A percentile compares a stretch with the other conserved stretches of the same genome.
Evolutionary conservation across 37 sponge, comb jelly and placozoan genomes (phyloP).

Genomic region (Haliclona indistincta): DNA sequence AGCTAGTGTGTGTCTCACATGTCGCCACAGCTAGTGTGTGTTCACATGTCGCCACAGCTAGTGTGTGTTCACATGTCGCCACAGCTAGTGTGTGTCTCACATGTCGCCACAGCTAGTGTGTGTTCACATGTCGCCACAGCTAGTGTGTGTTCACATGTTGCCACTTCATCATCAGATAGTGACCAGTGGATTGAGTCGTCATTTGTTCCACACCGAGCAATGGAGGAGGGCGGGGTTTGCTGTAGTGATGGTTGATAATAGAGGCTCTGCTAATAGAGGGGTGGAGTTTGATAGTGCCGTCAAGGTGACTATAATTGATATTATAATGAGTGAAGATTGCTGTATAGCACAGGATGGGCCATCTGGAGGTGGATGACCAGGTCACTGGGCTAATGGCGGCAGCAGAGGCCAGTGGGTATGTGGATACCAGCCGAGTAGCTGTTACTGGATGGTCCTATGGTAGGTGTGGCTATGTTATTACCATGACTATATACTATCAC

Average conservation of each 20-base stretch:
- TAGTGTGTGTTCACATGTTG: background rate
- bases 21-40: too few relatives aligned
- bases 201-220: slow-evolving; percentile 22
- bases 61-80: background rate
- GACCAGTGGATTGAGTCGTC: slow-evolving; percentile 33
- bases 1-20: too few relatives aligned
- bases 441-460: slow-evolving; percentile 92
- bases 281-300: slow-evolving; percentile 52
- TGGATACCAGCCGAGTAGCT: slow-evolving; percentile 74
- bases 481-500: too few relatives aligned
- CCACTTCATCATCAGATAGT: slow-evolving; percentile 37
- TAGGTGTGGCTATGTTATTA: too few relatives aligned
- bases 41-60: too few relatives aligned
- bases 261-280: slow-evolving; percentile 74
- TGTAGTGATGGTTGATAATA: slow-evolving; percentile 80
- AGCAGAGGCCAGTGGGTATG: slow-evolving; percentile 26
- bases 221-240: slow-evolving; percentile 61
- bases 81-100: background rate
- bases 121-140: background rate
- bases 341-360: slow-evolving; percentile 31
- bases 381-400: slow-evolving; percentile 69
- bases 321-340: background rate
- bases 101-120: background rate
- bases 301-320: background rate
- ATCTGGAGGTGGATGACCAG: slow-evolving; percentile 76